These are phyloP conservation scores for Ellobius talpinus DNA, from an alignment of 2,113 vertebrate genomes.

Conservation along the genomic window DNA sequence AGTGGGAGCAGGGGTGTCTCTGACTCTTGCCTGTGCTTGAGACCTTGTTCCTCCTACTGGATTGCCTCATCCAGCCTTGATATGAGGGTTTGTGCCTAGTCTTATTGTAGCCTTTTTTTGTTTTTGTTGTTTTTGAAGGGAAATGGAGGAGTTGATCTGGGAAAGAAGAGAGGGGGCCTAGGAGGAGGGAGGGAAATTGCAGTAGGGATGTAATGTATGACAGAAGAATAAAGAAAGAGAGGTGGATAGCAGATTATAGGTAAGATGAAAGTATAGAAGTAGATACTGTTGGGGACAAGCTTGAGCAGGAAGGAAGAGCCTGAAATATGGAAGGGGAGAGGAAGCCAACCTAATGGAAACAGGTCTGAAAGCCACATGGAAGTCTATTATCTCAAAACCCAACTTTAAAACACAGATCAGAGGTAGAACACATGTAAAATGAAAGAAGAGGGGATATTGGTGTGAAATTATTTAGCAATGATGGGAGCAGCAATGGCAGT, in stretches of 20 bases:
- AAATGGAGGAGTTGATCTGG: not conserved
- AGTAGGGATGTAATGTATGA: not conserved
- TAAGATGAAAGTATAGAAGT: not conserved
- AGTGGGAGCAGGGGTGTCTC: not conserved
- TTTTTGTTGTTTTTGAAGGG: not conserved
- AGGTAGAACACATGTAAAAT: not conserved
- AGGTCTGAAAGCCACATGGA: not conserved
- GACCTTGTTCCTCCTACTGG: not conserved
- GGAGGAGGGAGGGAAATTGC: not conserved
- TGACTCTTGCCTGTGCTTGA: not conserved
- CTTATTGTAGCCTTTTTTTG: not conserved
- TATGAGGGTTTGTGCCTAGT: not conserved
- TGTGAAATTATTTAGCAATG: not conserved
- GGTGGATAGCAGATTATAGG: not conserved
- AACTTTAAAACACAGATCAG: not conserved
- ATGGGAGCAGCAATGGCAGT: not conserved
- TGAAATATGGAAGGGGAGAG: not conserved
- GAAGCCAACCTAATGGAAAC: not conserved
- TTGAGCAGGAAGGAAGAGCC: not conserved
- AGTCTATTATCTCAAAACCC: not conserved
- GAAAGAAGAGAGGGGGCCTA: not conserved
- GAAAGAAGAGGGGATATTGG: not conserved
- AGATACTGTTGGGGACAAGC: not conserved
- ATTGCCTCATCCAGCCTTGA: not conserved
- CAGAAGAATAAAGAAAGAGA: not conserved